Base-by-base conservation (phyloP, 2,113 vertebrate genomes). In the Cricetomys ansorgei region DNA sequence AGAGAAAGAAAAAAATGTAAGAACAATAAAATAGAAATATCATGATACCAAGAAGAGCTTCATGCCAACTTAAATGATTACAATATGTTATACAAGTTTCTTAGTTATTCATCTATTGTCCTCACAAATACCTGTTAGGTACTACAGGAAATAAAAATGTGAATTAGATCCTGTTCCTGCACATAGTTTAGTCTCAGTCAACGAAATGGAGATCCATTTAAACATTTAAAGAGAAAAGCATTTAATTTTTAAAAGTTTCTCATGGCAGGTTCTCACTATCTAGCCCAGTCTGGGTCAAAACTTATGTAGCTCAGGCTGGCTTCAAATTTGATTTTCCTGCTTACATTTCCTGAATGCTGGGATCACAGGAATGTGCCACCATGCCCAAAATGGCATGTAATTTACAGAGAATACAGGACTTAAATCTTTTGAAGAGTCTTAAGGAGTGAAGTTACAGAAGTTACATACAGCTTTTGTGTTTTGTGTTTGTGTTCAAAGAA, bases 171-270 rank as follows among this genome's bases (percentile, higher is more conserved):
- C 21, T 83, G 2, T 89, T 95, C 27, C 67, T 81, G 27, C 23
- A 31, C 37, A 12, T 7, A 75, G 25, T 94, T 11, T 65, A 77
- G 27, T 16, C 25, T 90, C 55, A 55, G 21, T 16, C 34, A 75
- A 89, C 57, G 62, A 92, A 84, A 72, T 31, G 43, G 45, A 95
- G 92, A 84, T 31, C 57, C 80, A 48, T 77, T 80, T 91, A 85
- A 96, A 77, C 17, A n/a, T 84, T 89, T 92, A 93, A 93, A 96
- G 89, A 64, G 31, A 88, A 94, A 80, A 29, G 1, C 2, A 11
- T 43, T 86, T 55, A 25, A 65, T 23, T 85, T 67, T 5, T 25
- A 73, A 76, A 45, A 31, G 5, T 69, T 84, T 88, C 67, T 88
- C 8, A 5, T 50, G 31, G 19, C 31, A 25, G 84, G 21, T 15